These are phyloP conservation scores for Lucilia cuprina DNA, from an alignment of 1,140 invertebrate species.

Conservation along the genomic window DNA sequence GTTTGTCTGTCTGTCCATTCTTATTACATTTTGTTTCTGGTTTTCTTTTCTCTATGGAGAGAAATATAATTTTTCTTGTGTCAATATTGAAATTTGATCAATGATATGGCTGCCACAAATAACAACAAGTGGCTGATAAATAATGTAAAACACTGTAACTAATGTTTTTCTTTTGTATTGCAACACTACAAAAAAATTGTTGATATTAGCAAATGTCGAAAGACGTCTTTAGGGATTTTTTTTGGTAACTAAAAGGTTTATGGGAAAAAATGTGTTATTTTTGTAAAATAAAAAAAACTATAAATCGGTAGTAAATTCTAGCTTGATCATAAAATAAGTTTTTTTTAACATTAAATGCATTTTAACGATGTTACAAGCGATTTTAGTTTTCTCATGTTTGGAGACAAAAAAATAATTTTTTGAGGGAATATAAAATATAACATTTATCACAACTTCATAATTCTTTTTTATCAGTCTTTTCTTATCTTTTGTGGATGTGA, in stretches of 20 bases:
- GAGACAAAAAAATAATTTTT: too few relatives aligned
- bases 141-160: not conserved
- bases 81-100: slow-evolving; percentile 3
- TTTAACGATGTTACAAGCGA: too few relatives aligned
- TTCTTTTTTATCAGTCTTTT: too few relatives aligned
- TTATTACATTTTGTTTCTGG: not conserved
- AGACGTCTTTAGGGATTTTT: not conserved
- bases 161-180: not conserved
- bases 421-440: too few relatives aligned
- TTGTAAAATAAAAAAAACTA: too few relatives aligned
- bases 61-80: slow-evolving; percentile 3
- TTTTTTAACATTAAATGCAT: too few relatives aligned
- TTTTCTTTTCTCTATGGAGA: not conserved
- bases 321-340: too few relatives aligned
- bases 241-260: not conserved
- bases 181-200: not conserved
- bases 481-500: too few relatives aligned
- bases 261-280: too few relatives aligned
- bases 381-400: too few relatives aligned
- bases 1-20: not conserved
- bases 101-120: not conserved
- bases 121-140: not conserved
- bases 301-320: too few relatives aligned
- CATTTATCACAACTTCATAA: too few relatives aligned
- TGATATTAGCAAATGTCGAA: not conserved